A percentile compares a stretch with the other conserved stretches of the same genome.
Conservation (phyloP, 2,113 vertebrate genomes). For the Myotis lucifugus region DNA sequence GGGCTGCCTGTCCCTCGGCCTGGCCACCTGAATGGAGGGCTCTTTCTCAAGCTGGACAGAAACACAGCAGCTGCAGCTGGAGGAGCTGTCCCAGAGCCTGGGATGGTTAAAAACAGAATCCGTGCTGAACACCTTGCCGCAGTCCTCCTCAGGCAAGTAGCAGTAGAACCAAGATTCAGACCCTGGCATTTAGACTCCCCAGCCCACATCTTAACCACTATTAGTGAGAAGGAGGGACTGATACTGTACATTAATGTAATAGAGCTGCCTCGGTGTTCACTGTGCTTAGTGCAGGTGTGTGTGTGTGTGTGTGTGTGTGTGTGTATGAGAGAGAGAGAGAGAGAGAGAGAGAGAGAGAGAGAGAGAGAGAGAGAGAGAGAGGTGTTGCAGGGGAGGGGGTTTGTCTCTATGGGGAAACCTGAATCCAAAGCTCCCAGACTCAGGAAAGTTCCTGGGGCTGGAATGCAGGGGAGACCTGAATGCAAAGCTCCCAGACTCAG, state of each 20-base stretch:
- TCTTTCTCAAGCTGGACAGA: not conserved
- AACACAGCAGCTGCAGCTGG: not conserved
- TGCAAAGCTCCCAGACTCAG: not conserved
- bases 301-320: not conserved
- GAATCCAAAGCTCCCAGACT: not conserved
- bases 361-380: too few species aligned
- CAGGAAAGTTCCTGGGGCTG: not conserved
- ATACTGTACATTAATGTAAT: not conserved
- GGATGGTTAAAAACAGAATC: not conserved
- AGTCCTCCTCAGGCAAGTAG: not conserved
- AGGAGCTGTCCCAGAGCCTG: not conserved
- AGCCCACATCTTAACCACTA: not conserved
- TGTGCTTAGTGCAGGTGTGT: not conserved
- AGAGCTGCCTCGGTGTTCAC: not conserved
- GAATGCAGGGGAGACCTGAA: not conserved
- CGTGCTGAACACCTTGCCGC: not conserved
- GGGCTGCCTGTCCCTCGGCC: not conserved
- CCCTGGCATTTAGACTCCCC: not conserved
- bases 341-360: too few species aligned
- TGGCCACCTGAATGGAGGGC: not conserved
- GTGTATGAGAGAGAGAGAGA: too few species aligned
- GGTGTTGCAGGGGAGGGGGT: fast-evolving
- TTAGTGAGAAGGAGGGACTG: not conserved
- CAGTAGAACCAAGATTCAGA: not conserved
- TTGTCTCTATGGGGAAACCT: not conserved